Base-by-base conservation (phyloP, 2,888 invertebrate species). In the Xiphydria camelus region DNA sequence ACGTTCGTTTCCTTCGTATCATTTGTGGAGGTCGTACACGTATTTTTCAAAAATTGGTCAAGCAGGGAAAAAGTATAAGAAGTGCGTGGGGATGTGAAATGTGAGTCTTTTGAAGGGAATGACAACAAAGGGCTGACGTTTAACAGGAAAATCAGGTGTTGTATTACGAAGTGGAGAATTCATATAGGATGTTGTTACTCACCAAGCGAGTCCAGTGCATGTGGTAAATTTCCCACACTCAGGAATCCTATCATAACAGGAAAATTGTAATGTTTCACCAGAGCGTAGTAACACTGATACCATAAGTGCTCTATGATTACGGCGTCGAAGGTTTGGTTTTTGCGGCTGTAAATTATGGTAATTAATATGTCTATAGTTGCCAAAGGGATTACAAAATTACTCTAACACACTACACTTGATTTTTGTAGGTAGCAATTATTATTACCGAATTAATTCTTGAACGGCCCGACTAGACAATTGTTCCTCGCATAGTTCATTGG, bases 191-290 rank as follows among this genome's bases (percentile, higher is more conserved):
- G n/a, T n/a, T n/a, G n/a, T n/a, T n/a, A 41, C 62, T 65, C 48
- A 69, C 71, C 71, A 22, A 72, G 61, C 4, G 71, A 72, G 46
- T 72, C 71, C 71, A 72, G 70, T 31, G 52, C 68, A 49, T 70
- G 69, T 1, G 71, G 71, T 40, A 71, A 61, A 57, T 70, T 72
- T 15, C 71, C 71, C 20, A 71, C 71, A 48, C 68, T 72, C 41
- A 71, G 57, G 47, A 70, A 72, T 48, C 71, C 71, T 49, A 72
- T 62, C 42, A 72, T 53, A 18, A 66, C 59, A 1, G 71, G 71
- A 45, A 59, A 70, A 47, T 71, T 58, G 39, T 67, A 70, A 45
- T 62, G 55, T 31, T 65, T 64, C 12, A 70, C 68, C 35, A 72
- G 61, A 22, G 61, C 54, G 51, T 72, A 71, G 59, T 66, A 72